Percentiles rank a stretch among this genome's conserved stretches.
Conservation (phyloP, 92 coral and sea anemone species). For the Desmophyllum pertusum region DNA sequence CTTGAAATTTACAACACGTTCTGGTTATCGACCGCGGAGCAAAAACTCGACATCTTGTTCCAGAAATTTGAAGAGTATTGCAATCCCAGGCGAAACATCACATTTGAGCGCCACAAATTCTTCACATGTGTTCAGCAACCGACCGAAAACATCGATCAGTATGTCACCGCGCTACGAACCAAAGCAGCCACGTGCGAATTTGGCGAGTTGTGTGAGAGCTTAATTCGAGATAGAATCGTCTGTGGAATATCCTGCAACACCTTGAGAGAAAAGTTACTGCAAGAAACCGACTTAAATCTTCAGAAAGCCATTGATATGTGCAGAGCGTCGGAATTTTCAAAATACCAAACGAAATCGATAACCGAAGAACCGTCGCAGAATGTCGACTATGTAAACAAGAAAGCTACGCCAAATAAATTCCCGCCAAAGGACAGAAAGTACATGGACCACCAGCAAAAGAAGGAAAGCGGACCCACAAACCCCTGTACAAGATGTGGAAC, state of each 20-base stretch:
- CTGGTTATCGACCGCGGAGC: not conserved
- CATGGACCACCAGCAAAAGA: not conserved
- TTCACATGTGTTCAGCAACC: constrained; percentile 47
- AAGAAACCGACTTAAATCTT: constrained; percentile 25
- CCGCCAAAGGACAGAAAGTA: too few relatives aligned
- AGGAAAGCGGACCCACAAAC: not conserved
- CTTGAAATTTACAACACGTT: not conserved
- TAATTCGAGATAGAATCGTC: constrained; percentile 53
- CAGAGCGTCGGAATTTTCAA: too few relatives aligned
- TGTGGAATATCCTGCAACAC: constrained; percentile 47
- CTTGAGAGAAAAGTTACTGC: constrained; percentile 38
- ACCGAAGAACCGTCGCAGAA: constrained; percentile 30
- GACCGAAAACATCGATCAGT: too few relatives aligned
- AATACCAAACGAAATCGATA: constrained; percentile 38
- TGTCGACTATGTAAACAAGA: not conserved
- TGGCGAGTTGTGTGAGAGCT: constrained; percentile 36
- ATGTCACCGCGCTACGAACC: too few relatives aligned
- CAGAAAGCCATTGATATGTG: too few relatives aligned
- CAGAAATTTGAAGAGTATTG: constrained; percentile 56
- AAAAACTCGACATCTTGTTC: not conserved
- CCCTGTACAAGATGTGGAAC: constrained; percentile 39
- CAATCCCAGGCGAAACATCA: constrained; percentile 63
- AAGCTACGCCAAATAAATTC: too few relatives aligned
- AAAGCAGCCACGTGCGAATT: constrained; percentile 53
- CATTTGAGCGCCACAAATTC: constrained; percentile 60